phyloP scores from a whole-genome alignment of 2,888 invertebrate species.

The Pheosia gnoma region DNA sequence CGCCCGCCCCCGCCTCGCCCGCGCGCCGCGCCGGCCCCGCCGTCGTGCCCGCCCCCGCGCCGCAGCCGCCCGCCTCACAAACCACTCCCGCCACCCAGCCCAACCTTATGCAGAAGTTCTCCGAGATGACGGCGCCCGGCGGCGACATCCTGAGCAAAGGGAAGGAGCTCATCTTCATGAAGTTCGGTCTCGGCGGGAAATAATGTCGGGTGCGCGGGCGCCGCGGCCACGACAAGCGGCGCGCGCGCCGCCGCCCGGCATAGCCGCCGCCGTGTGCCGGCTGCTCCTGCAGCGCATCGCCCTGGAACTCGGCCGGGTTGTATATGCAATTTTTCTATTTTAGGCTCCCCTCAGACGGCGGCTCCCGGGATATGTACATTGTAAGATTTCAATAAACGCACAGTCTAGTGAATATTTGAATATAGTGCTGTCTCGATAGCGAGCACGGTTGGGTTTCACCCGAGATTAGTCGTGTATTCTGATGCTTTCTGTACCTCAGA shows the following conservation, averaged over 20 bases:
- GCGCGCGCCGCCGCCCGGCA: constrained; percentile 48
- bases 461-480: constrained; percentile 67
- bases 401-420: constrained; percentile 81
- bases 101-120: constrained; percentile 95
- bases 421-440: constrained; percentile 77
- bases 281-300: constrained; percentile 43
- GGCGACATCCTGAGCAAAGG: constrained; percentile 96
- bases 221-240: constrained; percentile 30
- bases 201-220: constrained; percentile 78
- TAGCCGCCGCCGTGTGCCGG: constrained; percentile 33
- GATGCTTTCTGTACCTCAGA: constrained; percentile 69
- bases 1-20: constrained; percentile 65
- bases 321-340: constrained; percentile 60
- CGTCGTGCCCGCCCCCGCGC: constrained; percentile 76
- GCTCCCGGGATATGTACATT: constrained; percentile 74
- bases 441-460: constrained; percentile 70
- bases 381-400: constrained; percentile 80
- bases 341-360: constrained; percentile 54
- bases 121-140: constrained; percentile 94
- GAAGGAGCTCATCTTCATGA: constrained; percentile 97
- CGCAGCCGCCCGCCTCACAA: constrained; percentile 64
- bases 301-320: constrained; percentile 50
- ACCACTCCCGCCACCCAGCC: constrained; percentile 81
- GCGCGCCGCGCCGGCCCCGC: constrained; percentile 77
- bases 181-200: constrained; percentile 94